A percentile compares a stretch with the other conserved stretches of the same genome.
These are phyloP conservation scores for Lepilemur ruficaudatus DNA, from an alignment of 2,797 vertebrate genomes.

Conservation along the genomic window DNA sequence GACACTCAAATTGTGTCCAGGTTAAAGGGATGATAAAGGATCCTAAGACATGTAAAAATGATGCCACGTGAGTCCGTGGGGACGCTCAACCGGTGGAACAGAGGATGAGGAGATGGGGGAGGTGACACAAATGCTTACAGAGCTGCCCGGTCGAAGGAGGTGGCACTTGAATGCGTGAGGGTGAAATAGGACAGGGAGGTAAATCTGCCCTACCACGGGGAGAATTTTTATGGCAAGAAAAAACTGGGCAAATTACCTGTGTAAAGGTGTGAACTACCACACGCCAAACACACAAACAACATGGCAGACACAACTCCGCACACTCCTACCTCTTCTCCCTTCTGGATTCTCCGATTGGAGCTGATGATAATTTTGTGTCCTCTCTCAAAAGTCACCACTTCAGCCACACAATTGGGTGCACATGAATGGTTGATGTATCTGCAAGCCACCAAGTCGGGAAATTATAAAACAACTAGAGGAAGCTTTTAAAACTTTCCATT, in stretches of 20 bases:
- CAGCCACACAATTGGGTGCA: conserved; percentile 97
- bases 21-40: not conserved
- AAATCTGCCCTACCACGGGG: not conserved
- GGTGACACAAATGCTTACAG: rapidly evolving
- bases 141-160: too few species aligned
- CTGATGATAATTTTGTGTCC: conserved; percentile 99
- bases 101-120: rapidly evolving
- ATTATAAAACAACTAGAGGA: rapidly evolving
- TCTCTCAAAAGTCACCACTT: conserved; percentile 98
- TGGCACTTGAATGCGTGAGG: not conserved
- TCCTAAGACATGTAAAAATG: rapidly evolving
- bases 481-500: rapidly evolving
- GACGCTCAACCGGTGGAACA: rapidly evolving
- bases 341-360: conserved; percentile 95
- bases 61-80: rapidly evolving
- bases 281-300: not conserved
- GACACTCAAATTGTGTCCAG: too few species aligned
- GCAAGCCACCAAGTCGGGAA: not conserved
- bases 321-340: conserved; percentile 94
- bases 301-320: rapidly evolving
- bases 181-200: too few species aligned
- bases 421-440: conserved; percentile 99
- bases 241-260: rapidly evolving
- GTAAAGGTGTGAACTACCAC: too few species aligned
- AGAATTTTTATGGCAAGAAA: not conserved